Conservation (phyloP, 2,797 vertebrate species). For the Lagodon rhomboides region DNA sequence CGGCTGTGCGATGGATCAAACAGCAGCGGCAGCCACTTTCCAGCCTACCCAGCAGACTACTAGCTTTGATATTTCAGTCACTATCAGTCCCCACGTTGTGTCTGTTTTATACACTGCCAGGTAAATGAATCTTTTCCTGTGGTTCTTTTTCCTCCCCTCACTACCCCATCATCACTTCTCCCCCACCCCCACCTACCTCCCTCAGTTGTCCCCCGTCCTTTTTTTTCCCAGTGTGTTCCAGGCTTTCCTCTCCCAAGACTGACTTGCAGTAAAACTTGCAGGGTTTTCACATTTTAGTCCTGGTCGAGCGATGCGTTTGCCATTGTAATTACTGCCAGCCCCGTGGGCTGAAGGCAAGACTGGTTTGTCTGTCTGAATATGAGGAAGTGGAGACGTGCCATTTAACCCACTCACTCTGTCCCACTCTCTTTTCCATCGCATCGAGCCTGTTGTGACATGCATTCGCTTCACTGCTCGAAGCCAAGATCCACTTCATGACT, state of each 20-base stretch:
- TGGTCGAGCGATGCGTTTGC: slow-evolving; percentile 57
- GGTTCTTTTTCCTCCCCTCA: slow-evolving; percentile 27
- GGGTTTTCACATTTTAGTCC: slow-evolving; percentile 22
- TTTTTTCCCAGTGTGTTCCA: slow-evolving; percentile 30
- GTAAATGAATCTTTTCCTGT: slow-evolving; percentile 64
- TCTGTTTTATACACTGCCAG: slow-evolving; percentile 55
- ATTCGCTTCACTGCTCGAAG: background rate
- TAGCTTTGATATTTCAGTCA: slow-evolving; percentile 83
- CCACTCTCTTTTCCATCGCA: slow-evolving; percentile 6
- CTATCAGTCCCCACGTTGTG: slow-evolving; percentile 62
- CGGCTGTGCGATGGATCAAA: slow-evolving; percentile 80
- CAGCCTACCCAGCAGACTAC: slow-evolving; percentile 70
- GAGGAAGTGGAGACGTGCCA: slow-evolving; percentile 28
- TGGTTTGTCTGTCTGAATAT: slow-evolving; percentile 43
- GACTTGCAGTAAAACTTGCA: slow-evolving; percentile 30
- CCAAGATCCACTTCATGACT: background rate
- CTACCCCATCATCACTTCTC: slow-evolving; percentile 9
- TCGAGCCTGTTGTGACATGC: slow-evolving; percentile 20
- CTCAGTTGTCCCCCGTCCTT: background rate
- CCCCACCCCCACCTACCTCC: slow-evolving; percentile 9
- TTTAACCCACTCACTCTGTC: slow-evolving; percentile 31
- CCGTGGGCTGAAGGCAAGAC: slow-evolving; percentile 39
- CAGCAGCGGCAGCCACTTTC: slow-evolving; percentile 70
- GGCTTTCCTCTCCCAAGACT: slow-evolving; percentile 28
- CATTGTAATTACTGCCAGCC: slow-evolving; percentile 56